A percentile compares a stretch with the other conserved stretches of the same genome.
These are phyloP conservation scores for Sebastes hubbsi DNA, from an alignment of 2,797 vertebrate genomes.

Conservation along the genomic window DNA sequence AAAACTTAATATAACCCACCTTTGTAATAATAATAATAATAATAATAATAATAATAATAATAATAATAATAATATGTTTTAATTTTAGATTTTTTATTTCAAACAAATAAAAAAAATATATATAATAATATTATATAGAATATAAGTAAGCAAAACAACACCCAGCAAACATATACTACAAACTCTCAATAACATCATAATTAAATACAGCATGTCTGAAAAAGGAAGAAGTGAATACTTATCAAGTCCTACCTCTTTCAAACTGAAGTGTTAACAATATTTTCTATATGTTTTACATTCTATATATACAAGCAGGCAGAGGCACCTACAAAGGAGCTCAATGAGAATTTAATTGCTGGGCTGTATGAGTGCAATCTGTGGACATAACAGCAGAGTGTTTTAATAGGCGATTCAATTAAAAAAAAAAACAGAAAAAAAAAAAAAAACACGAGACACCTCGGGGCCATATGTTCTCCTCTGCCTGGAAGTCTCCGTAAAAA, in stretches of 20 bases:
- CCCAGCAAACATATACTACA: too few relatives aligned
- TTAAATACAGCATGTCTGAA: too few relatives aligned
- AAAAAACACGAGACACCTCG: conserved; percentile 31
- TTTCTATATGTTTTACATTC: background rate
- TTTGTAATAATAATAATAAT: background rate
- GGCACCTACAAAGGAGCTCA: background rate
- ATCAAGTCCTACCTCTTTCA: too few relatives aligned
- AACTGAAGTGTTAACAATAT: conserved; percentile 1
- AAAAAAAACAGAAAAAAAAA: conserved; percentile 26
- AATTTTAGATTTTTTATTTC: background rate
- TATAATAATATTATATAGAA: too few relatives aligned
- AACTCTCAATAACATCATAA: too few relatives aligned
- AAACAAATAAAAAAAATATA: too few relatives aligned
- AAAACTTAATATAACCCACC: background rate
- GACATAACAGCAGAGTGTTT: conserved; percentile 29
- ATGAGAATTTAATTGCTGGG: conserved; percentile 55
- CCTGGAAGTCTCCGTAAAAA: conserved; percentile 45
- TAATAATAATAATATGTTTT: background rate
- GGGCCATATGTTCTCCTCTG: conserved; percentile 46
- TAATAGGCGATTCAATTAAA: conserved; percentile 56
- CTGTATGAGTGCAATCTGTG: conserved; percentile 41
- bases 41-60: background rate
- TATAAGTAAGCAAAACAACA: too few relatives aligned
- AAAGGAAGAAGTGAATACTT: too few relatives aligned
- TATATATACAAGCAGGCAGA: background rate